Evolutionary conservation across 2,797 vertebrate species (phyloP), one percentile per base, ranked within the genome.

Genomic region (Microctenopoma steveboyesi): DNA sequence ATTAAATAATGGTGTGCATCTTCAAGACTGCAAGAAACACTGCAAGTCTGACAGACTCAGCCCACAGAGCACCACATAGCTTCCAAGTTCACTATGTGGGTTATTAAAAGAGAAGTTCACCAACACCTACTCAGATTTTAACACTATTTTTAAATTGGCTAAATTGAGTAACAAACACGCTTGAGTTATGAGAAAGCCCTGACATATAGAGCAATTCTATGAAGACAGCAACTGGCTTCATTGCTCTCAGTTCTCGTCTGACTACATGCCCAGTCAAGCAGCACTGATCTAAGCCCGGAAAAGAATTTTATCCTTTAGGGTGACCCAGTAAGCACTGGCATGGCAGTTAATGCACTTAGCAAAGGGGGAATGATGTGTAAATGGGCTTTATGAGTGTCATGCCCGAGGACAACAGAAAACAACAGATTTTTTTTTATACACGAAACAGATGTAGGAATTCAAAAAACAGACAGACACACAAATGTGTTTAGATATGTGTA

Each of bases 241-340:
- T 18, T 33, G 30, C 8, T 15, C 12, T n/a, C n/a, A 55, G 43
- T 1, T 46, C 22, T 59, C 10, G 50, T 10, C 59, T 47, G 63
- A 57, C 42, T 62, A 50, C 8, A 46, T 61, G 61, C 40, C 69
- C 62, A 72, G 52, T 52, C n/a, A 14, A 47, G 54, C 74, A n/a
- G 18, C 50, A 64, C 46, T 72, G 43, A 76, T 80, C 55, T 74
- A 58, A 46, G 69, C 46, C 69, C 65, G 57, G 60, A 84, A 60
- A 62, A 72, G 27, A 14, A 39, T 63, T 74, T 59, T 73, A 30
- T 70, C 45, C 69, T 56, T n/a, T 9, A 27, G 57, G 54, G 9
- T 52, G 73, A 80, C 37, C 74, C 65, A 83, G 55, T 54, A 45
- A 45, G 43, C 18, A 22, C 18, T 59, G 59, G 71, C 35, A 67